These are phyloP conservation scores for Microvelia longipes DNA, from an alignment of 1,140 invertebrate genomes.

Conservation along the genomic window DNA sequence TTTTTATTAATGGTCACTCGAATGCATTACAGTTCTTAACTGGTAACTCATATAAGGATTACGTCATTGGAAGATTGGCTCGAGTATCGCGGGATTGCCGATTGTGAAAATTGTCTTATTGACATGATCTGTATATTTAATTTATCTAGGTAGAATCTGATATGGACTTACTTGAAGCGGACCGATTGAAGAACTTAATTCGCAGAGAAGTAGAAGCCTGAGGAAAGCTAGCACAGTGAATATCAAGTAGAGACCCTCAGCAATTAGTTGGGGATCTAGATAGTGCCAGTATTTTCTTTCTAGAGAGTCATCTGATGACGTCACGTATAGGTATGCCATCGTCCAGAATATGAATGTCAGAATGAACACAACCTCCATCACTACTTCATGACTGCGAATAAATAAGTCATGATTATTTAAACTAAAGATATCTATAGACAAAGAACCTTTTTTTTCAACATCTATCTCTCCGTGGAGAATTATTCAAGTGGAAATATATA, in stretches of 20 bases:
- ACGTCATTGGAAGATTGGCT: too few relatives aligned
- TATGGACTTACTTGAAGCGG: conserved; percentile 43
- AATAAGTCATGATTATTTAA: background rate
- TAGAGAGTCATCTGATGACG: conserved; percentile 30
- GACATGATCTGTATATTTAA: too few relatives aligned
- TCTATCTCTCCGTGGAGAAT: too few relatives aligned
- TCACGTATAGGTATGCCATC: conserved; percentile 31
- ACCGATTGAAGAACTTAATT: conserved; percentile 40
- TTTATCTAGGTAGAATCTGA: too few relatives aligned
- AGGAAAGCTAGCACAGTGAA: conserved; percentile 54
- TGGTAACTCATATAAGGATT: too few relatives aligned
- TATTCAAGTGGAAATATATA: too few relatives aligned
- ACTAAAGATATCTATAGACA: too few relatives aligned
- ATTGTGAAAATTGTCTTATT: too few relatives aligned
- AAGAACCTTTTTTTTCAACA: too few relatives aligned
- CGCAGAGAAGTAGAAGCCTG: conserved; percentile 38
- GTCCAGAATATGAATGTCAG: conserved; percentile 37
- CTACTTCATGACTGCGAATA: conserved; percentile 28
- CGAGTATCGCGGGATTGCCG: too few relatives aligned
- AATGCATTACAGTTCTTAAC: too few relatives aligned
- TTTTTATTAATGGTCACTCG: too few relatives aligned
- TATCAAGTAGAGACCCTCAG: conserved; percentile 53
- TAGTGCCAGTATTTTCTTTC: conserved; percentile 51
- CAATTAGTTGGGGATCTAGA: conserved; percentile 50
- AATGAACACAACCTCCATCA: conserved; percentile 32